Base-by-base conservation (phyloP, 2,888 invertebrate genomes). In the Phragmatobia fuliginosa region DNA sequence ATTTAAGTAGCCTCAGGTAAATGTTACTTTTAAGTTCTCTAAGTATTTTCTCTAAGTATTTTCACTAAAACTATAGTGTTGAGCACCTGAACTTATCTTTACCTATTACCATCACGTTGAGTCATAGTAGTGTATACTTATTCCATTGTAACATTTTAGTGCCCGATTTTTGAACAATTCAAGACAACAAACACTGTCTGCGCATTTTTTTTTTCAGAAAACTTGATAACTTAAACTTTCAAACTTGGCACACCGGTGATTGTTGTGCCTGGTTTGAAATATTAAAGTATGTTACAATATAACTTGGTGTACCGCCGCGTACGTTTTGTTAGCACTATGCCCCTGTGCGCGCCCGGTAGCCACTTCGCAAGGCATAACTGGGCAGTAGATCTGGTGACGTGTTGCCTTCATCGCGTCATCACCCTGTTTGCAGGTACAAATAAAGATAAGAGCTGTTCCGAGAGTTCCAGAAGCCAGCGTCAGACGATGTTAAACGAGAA, bases 401-500 rank as follows among this genome's bases (percentile, higher is more conserved):
- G 76, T 76, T 77, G 76, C 75, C 75, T 89, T 90, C 94, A 96
- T 86, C 93, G 80, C 94, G 87, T 85, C 89, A 90, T 88, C 90
- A 88, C 89, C 90, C 91, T 95, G 94, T 94, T 94, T 89, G 87
- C 95, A 95, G 95, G 95, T 88, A 83, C 88, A 93, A 95, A 94
- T 92, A 96, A 96, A 95, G 96, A 96, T 96, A 96, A 96, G 95
- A 95, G 96, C 93, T 96, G 91, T 84, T 91, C 92, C 85, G 93
- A 92, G 86, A 92, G 96, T 91, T 97, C 97, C 93, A 96, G 96
- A 92, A 96, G 97, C 94, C 97, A 97, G 96, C 97, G 97, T 88
- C 97, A 97, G 93, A 98, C 97, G 94, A 97, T 98, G 94, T 96
- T 98, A 95, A 97, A 98, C 94, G 98, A 98, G 96, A 98, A 98